Conservation (phyloP, 23 tunicate genomes). For the Trididemnum miniatum region DNA sequence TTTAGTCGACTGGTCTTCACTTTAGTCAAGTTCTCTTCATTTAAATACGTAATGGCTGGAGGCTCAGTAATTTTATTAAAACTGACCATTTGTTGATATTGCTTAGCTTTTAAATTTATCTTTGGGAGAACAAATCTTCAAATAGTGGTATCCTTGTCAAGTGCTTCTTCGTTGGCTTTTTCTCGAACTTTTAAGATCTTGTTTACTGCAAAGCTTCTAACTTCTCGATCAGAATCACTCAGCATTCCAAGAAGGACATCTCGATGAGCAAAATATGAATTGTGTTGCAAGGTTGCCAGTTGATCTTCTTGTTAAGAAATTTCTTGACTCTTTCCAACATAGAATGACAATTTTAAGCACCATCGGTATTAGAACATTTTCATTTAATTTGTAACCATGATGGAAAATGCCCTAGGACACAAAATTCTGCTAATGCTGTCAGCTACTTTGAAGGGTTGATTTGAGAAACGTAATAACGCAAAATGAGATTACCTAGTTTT, state of each 20-base stretch:
- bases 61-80: conserved; percentile 8
- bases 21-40: conserved; percentile 3
- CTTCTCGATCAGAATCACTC: conserved; percentile 6
- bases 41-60: conserved; percentile 3
- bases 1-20: background rate
- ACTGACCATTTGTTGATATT: conserved; percentile 17
- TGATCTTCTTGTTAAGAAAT: conserved; percentile 9
- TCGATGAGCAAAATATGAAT: conserved; percentile 44
- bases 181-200: background rate
- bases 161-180: background rate
- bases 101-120: too few species aligned
- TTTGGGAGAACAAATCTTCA: conserved; percentile 15
- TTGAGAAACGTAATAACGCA: conserved; percentile 19
- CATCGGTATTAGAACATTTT: conserved; percentile 2
- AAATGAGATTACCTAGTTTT: conserved; percentile 20
- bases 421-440: conserved; percentile 22
- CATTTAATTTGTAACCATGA: conserved; percentile 31
- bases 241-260: conserved; percentile 36
- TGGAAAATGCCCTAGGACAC: conserved; percentile 15
- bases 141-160: conserved; percentile 1
- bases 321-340: background rate
- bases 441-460: background rate
- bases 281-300: background rate
- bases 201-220: conserved; percentile 11
- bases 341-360: conserved; percentile 3